Base-by-base conservation (phyloP, 2,888 invertebrate genomes). In the Callyntrura guangdongensis region DNA sequence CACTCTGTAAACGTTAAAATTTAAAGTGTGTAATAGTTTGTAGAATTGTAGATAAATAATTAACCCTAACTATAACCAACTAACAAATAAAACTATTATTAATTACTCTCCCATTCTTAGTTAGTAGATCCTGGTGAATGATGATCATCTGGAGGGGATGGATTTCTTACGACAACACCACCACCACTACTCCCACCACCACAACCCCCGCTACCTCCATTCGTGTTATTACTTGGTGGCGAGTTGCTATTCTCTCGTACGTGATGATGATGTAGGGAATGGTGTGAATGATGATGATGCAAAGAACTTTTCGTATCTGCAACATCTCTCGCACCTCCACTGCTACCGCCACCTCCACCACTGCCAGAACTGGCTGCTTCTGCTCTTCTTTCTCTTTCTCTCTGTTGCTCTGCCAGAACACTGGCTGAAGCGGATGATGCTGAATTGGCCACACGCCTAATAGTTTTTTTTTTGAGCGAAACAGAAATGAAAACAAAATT, bases 51-150 rank as follows among this genome's bases (percentile, higher is more conserved):
- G 20, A 61, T 22, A 22, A 64, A 25, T 17, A 59, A 59, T 47
- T 47, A 47, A 47, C 11, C 5, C 5, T 47, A 59, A 5, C 20
- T 6, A n/a, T 3, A 64, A 5, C 25, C 45, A n/a, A 25, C 17
- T 69, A 17, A 25, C 45, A 20, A 36, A 45, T 12, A 17, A 77
- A 9, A 8, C 47, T 74, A 74, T 14, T 14, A 53, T 49, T 79
- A 14, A 9, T 12, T 8, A 47, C 25, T 4, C 53, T 45, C 77
- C 77, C 5, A 20, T 11, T 0, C 61, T 89, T 64, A 89, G 72
- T 89, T 82, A 45, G 83, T 79, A 20, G 89, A 89, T 6, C 53
- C 84, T 5, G 89, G 84, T 12, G 89, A 89, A 49, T 83, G 89
- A 61, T 49, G 56, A 36, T 86, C 86, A 77, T 77, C 89, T 25